phyloP scores from a whole-genome alignment of 2,797 vertebrate genomes.

The Protosalanx chinensis region DNA sequence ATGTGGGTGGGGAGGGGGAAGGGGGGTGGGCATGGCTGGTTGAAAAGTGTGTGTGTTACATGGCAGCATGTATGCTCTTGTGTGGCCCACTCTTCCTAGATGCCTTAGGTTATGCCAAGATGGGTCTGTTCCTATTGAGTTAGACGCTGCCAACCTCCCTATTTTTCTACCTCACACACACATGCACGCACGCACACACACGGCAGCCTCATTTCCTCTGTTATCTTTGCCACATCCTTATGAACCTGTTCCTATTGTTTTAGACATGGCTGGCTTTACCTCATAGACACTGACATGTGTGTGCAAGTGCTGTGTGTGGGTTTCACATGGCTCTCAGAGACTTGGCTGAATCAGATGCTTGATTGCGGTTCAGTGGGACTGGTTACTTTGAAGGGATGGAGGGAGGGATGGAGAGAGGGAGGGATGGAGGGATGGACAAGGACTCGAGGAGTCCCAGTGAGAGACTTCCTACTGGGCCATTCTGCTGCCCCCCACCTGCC shows the following conservation, averaged over 20 bases:
- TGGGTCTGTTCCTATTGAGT: neutral
- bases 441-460: neutral
- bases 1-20: neutral
- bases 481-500: no score
- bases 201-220: neutral
- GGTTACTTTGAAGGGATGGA: slow-evolving; percentile 3
- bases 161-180: neutral
- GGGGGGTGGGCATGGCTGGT: neutral
- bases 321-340: neutral
- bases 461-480: neutral
- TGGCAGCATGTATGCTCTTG: neutral
- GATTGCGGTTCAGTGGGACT: slow-evolving; percentile 8
- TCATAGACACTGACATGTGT: neutral
- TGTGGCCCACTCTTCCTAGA: neutral
- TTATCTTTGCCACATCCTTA: neutral
- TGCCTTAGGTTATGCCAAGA: neutral
- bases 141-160: neutral
- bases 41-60: neutral
- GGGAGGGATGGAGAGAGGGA: slow-evolving; percentile 10
- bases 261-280: neutral
- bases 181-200: neutral
- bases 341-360: slow-evolving; percentile 12
- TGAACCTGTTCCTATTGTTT: neutral
- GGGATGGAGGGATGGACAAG: neutral
- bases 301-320: neutral